These are phyloP conservation scores for Pissodes strobi DNA, from an alignment of 1,140 invertebrate genomes.

Conservation along the genomic window DNA sequence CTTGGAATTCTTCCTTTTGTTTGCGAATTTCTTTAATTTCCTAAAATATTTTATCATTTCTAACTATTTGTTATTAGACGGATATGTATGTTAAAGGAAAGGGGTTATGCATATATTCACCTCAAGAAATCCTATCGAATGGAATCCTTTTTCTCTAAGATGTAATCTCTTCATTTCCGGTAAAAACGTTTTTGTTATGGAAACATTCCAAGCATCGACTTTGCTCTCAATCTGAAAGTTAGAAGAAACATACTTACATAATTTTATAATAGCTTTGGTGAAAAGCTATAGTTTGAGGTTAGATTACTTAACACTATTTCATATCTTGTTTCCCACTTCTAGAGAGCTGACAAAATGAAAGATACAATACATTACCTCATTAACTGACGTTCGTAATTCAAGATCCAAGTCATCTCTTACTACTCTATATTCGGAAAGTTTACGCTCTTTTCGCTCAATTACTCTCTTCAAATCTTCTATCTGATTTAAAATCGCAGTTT, in stretches of 20 bases:
- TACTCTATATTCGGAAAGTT: background rate
- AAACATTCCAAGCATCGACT: conserved; percentile 4
- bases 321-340: too few species aligned
- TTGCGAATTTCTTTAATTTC: too few species aligned
- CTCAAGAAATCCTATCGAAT: background rate
- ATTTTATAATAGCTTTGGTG: too few species aligned
- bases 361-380: too few species aligned
- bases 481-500: background rate
- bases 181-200: conserved; percentile 9
- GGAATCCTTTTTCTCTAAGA: conserved; percentile 11
- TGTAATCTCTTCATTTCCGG: background rate
- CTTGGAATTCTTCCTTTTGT: too few species aligned
- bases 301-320: too few species aligned
- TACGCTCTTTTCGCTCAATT: background rate
- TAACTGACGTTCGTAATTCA: background rate
- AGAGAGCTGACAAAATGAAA: too few species aligned
- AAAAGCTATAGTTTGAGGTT: too few species aligned
- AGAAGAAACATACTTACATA: background rate
- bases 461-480: conserved; percentile 5
- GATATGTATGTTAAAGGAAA: too few species aligned
- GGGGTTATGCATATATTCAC: background rate
- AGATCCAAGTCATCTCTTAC: conserved; percentile 7
- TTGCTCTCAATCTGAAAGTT: conserved; percentile 3
- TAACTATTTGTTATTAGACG: too few species aligned
- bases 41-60: too few species aligned